A percentile compares a stretch with the other conserved stretches of the same genome.
Evolutionary conservation across 2,888 invertebrate genomes (phyloP).

Genomic region (Hybos culiciformis): DNA sequence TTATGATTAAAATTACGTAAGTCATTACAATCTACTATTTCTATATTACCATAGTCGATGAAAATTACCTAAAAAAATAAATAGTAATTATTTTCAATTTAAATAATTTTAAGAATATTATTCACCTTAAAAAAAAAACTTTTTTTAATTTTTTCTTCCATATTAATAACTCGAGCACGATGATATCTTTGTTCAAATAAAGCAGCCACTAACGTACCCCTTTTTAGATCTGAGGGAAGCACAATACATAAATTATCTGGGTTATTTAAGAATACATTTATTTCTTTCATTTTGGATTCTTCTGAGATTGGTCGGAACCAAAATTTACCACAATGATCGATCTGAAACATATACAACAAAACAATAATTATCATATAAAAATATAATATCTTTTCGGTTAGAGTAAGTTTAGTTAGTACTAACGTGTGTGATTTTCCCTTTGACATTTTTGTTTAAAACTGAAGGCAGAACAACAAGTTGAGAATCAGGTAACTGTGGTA

Average conservation of each 20-base stretch:
- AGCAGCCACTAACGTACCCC: slow-evolving; percentile 45
- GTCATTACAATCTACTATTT: slow-evolving; percentile 35
- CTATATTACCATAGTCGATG: slow-evolving; percentile 63
- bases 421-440: slow-evolving; percentile 42
- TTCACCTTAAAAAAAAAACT: slow-evolving; percentile 22
- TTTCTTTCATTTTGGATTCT: slow-evolving; percentile 24
- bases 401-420: slow-evolving; percentile 16
- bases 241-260: slow-evolving; percentile 20
- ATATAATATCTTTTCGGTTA: background rate
- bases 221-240: slow-evolving; percentile 24
- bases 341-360: slow-evolving; percentile 19
- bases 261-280: slow-evolving; percentile 33
- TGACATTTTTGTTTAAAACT: slow-evolving; percentile 38
- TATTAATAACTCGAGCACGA: slow-evolving; percentile 42
- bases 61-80: slow-evolving; percentile 46
- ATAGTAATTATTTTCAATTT: background rate
- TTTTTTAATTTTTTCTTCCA: slow-evolving; percentile 21
- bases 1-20: slow-evolving; percentile 32
- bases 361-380: slow-evolving; percentile 1
- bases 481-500: slow-evolving; percentile 26
- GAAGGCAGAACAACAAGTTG: slow-evolving; percentile 46
- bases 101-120: background rate
- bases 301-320: slow-evolving; percentile 28
- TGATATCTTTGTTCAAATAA: slow-evolving; percentile 39
- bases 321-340: slow-evolving; percentile 29